These are phyloP conservation scores for Polyommatus iphigenia DNA, from an alignment of 2,888 invertebrate genomes.

Conservation along the genomic window DNA sequence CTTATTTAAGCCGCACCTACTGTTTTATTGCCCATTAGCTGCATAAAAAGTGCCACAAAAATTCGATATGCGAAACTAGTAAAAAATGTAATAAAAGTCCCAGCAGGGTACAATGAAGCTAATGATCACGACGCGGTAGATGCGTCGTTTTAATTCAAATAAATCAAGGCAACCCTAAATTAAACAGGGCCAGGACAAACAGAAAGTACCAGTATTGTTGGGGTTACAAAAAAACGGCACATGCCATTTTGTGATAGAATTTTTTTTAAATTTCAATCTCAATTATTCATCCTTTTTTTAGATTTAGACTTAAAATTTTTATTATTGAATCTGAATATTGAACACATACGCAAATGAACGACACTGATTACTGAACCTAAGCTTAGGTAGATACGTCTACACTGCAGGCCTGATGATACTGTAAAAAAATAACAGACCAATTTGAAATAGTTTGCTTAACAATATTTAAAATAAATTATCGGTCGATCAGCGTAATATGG, in stretches of 20 bases:
- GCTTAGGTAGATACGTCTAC: too few relatives aligned
- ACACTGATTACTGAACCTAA: too few relatives aligned
- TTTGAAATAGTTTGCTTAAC: too few relatives aligned
- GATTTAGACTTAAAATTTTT: too few relatives aligned
- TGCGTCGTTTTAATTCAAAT: constrained; percentile 62
- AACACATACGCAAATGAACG: too few relatives aligned
- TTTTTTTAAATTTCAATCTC: too few relatives aligned
- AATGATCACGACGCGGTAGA: constrained; percentile 38
- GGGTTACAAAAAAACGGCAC: constrained; percentile 42
- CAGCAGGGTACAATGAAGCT: constrained; percentile 36
- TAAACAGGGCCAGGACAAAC: constrained; percentile 67
- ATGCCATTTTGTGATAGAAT: neutral
- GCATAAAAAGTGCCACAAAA: neutral
- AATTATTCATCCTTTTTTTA: too few relatives aligned
- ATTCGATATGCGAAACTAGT: neutral
- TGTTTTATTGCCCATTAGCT: neutral
- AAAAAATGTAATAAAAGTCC: constrained; percentile 21
- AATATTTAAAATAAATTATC: too few relatives aligned
- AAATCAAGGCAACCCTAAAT: constrained; percentile 72
- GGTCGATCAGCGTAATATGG: too few relatives aligned
- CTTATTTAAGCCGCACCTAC: neutral
- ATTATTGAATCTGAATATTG: too few relatives aligned
- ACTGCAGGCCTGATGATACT: too few relatives aligned
- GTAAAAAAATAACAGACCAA: too few relatives aligned
- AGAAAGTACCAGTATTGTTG: constrained; percentile 65